Evolutionary conservation across 2,888 invertebrate genomes (phyloP).

Genomic region (Temnothorax ravouxi): DNA sequence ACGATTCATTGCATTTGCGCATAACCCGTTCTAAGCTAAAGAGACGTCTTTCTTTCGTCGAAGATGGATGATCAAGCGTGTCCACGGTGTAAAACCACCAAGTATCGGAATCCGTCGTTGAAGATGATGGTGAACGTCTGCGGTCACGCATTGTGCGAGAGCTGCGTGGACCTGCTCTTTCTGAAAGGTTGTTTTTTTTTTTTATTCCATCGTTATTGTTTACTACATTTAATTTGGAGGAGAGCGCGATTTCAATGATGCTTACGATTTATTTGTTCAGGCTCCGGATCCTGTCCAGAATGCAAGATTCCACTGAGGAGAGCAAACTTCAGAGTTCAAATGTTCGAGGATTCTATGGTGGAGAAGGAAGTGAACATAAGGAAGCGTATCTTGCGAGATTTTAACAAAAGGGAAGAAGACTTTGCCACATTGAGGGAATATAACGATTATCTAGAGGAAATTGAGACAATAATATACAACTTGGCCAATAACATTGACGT

Average conservation of each 20-base stretch:
- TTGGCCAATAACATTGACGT: constrained; percentile 96
- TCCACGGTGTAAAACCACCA: constrained; percentile 98
- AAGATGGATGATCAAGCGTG: constrained; percentile 91
- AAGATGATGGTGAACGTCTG: constrained; percentile 99
- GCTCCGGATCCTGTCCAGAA: constrained; percentile 97
- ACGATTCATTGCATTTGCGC: neutral
- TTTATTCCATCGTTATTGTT: neutral
- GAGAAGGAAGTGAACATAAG: constrained; percentile 99
- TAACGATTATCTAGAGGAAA: constrained; percentile 98
- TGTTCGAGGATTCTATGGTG: constrained; percentile 98
- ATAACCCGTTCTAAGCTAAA: neutral
- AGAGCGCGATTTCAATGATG: too few relatives aligned
- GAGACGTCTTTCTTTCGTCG: neutral
- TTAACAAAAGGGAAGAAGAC: constrained; percentile 98
- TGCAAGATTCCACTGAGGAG: constrained; percentile 95
- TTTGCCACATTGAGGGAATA: constrained; percentile 94
- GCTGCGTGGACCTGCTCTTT: constrained; percentile 98
- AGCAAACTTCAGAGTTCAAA: constrained; percentile 96
- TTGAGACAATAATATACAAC: constrained; percentile 97
- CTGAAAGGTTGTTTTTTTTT: constrained; percentile 90
- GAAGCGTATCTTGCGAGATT: constrained; percentile 95
- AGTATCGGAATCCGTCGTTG: constrained; percentile 98
- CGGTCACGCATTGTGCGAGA: constrained; percentile 99
- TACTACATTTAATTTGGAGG: neutral
- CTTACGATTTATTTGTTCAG: constrained; percentile 85